These are phyloP conservation scores for Pristis pectinata DNA, from an alignment of 2,797 vertebrate genomes.

Conservation along the genomic window DNA sequence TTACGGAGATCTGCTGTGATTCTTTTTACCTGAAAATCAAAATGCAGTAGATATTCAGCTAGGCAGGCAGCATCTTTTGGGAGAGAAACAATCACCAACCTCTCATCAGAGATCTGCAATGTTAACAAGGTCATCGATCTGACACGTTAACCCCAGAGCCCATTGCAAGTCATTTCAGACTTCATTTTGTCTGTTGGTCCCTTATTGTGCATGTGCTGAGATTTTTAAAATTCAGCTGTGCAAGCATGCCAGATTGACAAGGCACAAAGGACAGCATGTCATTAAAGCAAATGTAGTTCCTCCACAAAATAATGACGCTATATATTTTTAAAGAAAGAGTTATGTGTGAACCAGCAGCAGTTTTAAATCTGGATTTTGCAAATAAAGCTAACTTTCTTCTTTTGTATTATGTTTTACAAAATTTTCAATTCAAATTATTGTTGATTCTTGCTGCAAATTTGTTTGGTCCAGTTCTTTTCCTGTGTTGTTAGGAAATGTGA, in stretches of 20 bases:
- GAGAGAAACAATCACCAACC: not conserved
- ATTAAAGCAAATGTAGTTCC: not conserved
- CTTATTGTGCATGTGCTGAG: not conserved
- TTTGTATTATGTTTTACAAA: too few relatives aligned
- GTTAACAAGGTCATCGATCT: not conserved
- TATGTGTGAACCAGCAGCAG: not conserved
- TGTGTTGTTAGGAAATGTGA: not conserved
- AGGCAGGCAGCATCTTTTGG: not conserved
- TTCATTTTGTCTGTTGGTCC: not conserved
- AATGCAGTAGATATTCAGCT: not conserved
- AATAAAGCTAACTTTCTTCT: not conserved
- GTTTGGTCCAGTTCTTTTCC: not conserved
- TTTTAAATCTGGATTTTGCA: not conserved
- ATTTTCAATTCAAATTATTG: not conserved
- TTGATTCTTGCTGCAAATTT: not conserved
- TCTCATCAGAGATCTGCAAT: not conserved
- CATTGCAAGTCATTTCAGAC: not conserved
- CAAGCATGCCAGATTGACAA: not conserved
- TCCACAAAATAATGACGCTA: not conserved
- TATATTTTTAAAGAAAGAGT: not conserved
- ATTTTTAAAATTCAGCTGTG: not conserved
- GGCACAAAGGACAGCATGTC: too few relatives aligned
- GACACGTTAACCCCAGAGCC: not conserved
- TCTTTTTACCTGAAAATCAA: not conserved
- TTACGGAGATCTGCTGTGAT: not conserved